Evolutionary conservation across 2,888 invertebrate species (phyloP), one percentile per base, ranked within the genome.

Genomic region (Trachelus stipa): DNA sequence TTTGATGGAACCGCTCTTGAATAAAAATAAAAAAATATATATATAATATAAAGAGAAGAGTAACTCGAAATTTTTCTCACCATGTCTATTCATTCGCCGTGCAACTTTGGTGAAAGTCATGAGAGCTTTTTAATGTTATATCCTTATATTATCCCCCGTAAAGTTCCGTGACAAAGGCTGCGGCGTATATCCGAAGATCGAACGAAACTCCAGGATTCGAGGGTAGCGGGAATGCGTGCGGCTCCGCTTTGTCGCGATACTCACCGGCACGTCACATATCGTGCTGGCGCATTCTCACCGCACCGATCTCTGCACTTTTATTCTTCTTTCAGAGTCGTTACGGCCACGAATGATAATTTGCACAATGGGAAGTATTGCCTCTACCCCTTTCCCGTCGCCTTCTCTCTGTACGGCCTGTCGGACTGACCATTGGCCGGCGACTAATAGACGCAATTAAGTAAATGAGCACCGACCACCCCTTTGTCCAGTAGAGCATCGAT

Each of bases 221-320:
- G 56, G 56, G 56, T 56, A 56, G 6, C 56, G 56, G 23, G 71
- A 34, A 78, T 83, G 86, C 86, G 86, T 86, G 86, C 69, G 86
- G 86, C 86, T 86, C 86, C 86, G 81, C 80, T 80, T 83, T 76
- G 86, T 82, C 86, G 85, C 80, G 74, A 56, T 74, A 76, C 79
- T 79, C 73, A 76, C 80, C 82, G 81, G 79, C 83, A 80, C 80
- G 81, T 84, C 80, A 84, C 80, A 81, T 84, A 77, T 78, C 84
- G 80, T 82, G 83, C 76, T 71, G 75, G 73, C 80, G 73, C 81
- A 82, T 82, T 83, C 81, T 71, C 80, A 77, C 37, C 23, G 71
- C 71, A 34, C 31, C 12, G 71, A 34, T 71, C 34, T 71, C 33
- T 71, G 12, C 11, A 71, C 71, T 37, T 74, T 71, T 71, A 71